Base-by-base conservation (phyloP, 2,113 vertebrate genomes). In the Erpornis zantholeuca region DNA sequence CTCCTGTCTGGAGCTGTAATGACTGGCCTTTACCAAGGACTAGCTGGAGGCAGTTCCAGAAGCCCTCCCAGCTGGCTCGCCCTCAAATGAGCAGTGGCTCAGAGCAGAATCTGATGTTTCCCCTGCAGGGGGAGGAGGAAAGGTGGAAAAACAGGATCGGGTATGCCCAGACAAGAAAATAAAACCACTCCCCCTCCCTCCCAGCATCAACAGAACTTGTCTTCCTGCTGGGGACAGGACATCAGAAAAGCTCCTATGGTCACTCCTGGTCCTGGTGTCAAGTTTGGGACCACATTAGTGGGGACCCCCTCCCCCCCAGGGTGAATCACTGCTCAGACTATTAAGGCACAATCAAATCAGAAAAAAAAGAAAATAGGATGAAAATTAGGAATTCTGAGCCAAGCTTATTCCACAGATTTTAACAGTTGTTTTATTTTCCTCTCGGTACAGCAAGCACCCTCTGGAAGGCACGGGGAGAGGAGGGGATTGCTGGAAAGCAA, bases 111-210 rank as follows among this genome's bases (percentile, higher is more conserved):
- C 22, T 73, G 36, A 27, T 38, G 70, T 82, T 69, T 69, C 3
- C 12, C 31, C 57, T 35, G 7, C 7, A 47, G 45, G 57, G 53
- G 83, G 59, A 68, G 15, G 14, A 82, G 56, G 52, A 71, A 60
- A 88, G 23, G 68, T 64, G 27, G 83, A 92, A 89, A 88, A 88
- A 52, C 76, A 83, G 84, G 77, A 38, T 60, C 35, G 27, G 31
- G 22, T 40, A 40, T 12, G 22, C 7, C 1, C 1, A 25, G 38
- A n/a, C 1, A 27, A 59, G 38, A 6, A 21, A 31, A 49, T n/a
- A n/a, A 82, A 60, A 22, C 7, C 71, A 29, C 57, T 59, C 57
- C 38, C 9, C 11, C 14, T 66, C 45, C 68, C 31, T 64, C 36
- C 35, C 38, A 45, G 42, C 21, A 6, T 9, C 9, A 13, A 52